Conservation (phyloP, 2,797 vertebrate species). For the Pygocentrus nattereri region DNA sequence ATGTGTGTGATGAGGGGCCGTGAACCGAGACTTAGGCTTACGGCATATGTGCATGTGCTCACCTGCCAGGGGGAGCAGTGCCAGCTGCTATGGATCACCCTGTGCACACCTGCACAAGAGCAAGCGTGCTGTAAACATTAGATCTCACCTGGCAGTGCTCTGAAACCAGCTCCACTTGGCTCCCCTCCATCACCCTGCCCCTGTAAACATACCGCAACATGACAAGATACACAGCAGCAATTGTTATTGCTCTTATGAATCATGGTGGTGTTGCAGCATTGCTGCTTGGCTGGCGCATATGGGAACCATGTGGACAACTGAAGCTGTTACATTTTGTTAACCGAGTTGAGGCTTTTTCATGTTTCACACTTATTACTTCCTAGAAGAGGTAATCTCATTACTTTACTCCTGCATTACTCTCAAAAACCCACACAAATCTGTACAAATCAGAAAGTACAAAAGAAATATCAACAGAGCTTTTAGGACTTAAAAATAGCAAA, state of each 20-base stretch:
- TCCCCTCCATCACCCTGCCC: neutral
- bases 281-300: neutral
- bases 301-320: neutral
- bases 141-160: conserved; percentile 17
- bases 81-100: conserved; percentile 47
- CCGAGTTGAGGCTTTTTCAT: neutral
- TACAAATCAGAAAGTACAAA: too few relatives aligned
- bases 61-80: conserved; percentile 53
- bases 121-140: neutral
- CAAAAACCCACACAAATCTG: too few relatives aligned
- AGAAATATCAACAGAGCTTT: too few relatives aligned
- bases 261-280: neutral
- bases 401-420: too few relatives aligned
- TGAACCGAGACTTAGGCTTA: neutral
- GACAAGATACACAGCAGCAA: neutral
- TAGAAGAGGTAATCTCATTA: too few relatives aligned
- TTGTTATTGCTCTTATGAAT: neutral
- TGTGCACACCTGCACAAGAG: conserved; percentile 43
- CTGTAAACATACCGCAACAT: neutral
- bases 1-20: conserved; percentile 38
- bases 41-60: conserved; percentile 44
- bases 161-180: conserved; percentile 7
- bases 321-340: neutral
- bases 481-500: too few relatives aligned
- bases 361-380: too few relatives aligned